Evolutionary conservation across 2,113 vertebrate species (phyloP), one percentile per base, ranked within the genome.

Genomic region (Ptyas mucosa): DNA sequence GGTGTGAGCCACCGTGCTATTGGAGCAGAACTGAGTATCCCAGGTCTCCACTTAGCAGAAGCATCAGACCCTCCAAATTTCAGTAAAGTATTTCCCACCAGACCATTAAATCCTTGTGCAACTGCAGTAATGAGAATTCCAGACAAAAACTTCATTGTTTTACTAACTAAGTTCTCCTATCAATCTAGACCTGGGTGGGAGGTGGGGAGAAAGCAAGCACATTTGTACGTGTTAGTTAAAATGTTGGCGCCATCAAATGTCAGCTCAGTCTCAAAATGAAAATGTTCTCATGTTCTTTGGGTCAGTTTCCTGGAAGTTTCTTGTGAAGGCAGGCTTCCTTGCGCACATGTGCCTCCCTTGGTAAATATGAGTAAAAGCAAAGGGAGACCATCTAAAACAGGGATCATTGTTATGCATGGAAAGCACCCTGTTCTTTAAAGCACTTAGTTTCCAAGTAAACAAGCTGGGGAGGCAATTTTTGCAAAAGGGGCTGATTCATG

Each of bases 401-500:
- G 95, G 89, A 85, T 96, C 94, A 96, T 97, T 97, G 94, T 97
- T 97, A 96, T 96, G 95, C 95, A 92, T 0, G 81, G 95, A 96
- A 95, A 96, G 94, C 95, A 69, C 95, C 94, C 94, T 93, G 96
- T 91, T 97, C 96, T 95, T 96, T 95, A 91, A 61, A 96, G 95
- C 96, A 92, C 64, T 95, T 87, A 91, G 95, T 94, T 97, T 97
- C 96, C 95, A 97, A 97, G 96, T 96, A 97, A 97, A 97, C 1
- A 92, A 96, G 96, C 96, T 97, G 95, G 95, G 95, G 97, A 97
- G 96, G 96, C 96, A 96, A 95, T 94, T 96, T 61, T 95, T 97
- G 96, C 94, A 96, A 96, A 97, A 97, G 94, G 95, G 96, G 75
- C 94, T 97, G 96, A 97, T 97, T 97, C 96, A 96, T 97, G 94